phyloP scores from a whole-genome alignment of 2,888 invertebrate species.

The Scaptomyza cyrtandrae region DNA sequence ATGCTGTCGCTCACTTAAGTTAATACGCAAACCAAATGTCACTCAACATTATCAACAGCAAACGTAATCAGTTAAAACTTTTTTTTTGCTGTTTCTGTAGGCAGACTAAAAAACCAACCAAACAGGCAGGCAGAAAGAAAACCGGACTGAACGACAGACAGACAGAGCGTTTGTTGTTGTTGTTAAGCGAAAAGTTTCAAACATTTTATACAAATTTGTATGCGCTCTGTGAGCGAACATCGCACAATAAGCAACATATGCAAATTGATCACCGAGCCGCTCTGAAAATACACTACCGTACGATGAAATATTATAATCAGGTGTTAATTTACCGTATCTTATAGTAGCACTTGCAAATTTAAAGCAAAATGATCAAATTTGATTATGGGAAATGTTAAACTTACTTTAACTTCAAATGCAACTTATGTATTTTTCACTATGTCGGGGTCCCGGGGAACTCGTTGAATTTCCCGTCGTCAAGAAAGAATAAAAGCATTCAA shows the following conservation, averaged over 20 bases:
- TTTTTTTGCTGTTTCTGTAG: conserved; percentile 52
- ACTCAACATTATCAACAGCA: conserved; percentile 80
- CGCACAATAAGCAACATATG: conserved; percentile 31
- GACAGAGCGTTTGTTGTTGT: conserved; percentile 32
- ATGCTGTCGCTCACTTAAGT: conserved; percentile 75
- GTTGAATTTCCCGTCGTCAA: not conserved
- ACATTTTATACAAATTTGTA: conserved; percentile 73
- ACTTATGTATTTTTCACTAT: too few relatives aligned
- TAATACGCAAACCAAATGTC: conserved; percentile 81
- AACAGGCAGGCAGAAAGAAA: conserved; percentile 9
- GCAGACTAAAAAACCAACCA: conserved; percentile 39
- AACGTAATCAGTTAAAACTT: conserved; percentile 79
- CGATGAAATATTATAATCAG: too few relatives aligned
- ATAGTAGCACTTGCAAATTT: too few relatives aligned
- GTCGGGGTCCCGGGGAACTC: too few relatives aligned
- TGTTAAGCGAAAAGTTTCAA: conserved; percentile 66
- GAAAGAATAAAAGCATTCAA: conserved; percentile 38
- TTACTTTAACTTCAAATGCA: too few relatives aligned
- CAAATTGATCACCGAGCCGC: conserved; percentile 22
- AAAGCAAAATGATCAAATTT: too few relatives aligned
- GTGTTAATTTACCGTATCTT: too few relatives aligned
- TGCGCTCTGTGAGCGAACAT: conserved; percentile 48
- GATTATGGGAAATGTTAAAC: too few relatives aligned
- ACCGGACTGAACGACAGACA: conserved; percentile 3
- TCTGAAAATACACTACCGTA: conserved; percentile 17